Evolutionary conservation across 2,888 invertebrate species (phyloP).

Genomic region (Drosophila bunnanda): DNA sequence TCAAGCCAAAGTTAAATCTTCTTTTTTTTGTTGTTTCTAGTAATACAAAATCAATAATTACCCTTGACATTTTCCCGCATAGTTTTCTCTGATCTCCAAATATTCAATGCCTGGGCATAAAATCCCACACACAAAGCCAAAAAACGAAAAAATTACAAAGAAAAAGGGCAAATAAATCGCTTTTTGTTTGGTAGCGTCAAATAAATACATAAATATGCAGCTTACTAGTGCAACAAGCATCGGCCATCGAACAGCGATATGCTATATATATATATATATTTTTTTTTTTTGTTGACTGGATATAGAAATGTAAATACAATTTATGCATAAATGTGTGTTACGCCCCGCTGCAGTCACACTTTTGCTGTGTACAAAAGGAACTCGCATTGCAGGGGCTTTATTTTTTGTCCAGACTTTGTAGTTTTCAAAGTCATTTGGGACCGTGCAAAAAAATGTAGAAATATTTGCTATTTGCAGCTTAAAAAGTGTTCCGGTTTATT

Average conservation of each 20-base stretch:
- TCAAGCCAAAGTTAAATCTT: conserved; percentile 6
- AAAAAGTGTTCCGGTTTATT: conserved; percentile 22
- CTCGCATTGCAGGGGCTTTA: not conserved
- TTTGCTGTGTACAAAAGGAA: conserved; percentile 61
- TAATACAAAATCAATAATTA: conserved; percentile 26
- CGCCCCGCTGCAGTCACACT: conserved; percentile 23
- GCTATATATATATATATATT: too few relatives aligned
- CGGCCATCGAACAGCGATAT: conserved; percentile 48
- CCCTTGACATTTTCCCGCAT: conserved; percentile 7
- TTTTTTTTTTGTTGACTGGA: conserved; percentile 52
- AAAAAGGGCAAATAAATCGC: conserved; percentile 50
- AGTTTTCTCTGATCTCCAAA: conserved; percentile 11
- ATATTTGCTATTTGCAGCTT: conserved; percentile 35
- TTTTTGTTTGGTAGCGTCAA: conserved; percentile 62
- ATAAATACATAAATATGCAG: conserved; percentile 74
- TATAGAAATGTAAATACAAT: conserved; percentile 66
- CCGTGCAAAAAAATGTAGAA: conserved; percentile 6
- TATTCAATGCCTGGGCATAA: conserved; percentile 18
- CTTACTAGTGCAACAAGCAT: conserved; percentile 54
- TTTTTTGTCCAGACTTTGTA: conserved; percentile 6
- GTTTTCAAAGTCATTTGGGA: conserved; percentile 27
- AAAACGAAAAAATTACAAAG: not conserved
- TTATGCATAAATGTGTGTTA: conserved; percentile 45
- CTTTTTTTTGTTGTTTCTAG: conserved; percentile 15
- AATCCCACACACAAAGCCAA: conserved; percentile 14